phyloP scores from a whole-genome alignment of 2,888 invertebrate species.

The Stenichneumon culpator region DNA sequence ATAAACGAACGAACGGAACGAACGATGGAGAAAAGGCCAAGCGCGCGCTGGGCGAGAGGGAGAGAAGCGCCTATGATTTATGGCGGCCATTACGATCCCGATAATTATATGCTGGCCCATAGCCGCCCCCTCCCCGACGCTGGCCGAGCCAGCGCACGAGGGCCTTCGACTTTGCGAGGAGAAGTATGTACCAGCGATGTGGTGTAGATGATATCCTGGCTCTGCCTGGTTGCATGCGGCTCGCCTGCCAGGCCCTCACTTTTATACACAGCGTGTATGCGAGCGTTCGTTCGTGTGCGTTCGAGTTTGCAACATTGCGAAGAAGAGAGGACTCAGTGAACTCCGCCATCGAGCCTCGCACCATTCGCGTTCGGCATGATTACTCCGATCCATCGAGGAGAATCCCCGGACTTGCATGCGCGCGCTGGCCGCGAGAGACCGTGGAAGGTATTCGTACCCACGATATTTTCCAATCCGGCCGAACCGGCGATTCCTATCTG shows the following conservation, averaged over 20 bases:
- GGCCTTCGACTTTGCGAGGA: constrained; percentile 61
- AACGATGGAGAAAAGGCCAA: constrained; percentile 67
- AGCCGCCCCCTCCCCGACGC: constrained; percentile 79
- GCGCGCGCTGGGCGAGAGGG: constrained; percentile 67
- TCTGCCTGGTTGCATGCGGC: constrained; percentile 73
- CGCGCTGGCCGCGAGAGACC: constrained; percentile 10
- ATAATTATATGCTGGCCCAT: constrained; percentile 85
- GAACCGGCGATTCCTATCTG: constrained; percentile 62
- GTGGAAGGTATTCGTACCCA: constrained; percentile 33
- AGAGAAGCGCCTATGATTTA: constrained; percentile 85
- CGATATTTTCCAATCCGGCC: constrained; percentile 63
- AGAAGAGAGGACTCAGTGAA: constrained; percentile 55
- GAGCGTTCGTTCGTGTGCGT: neutral
- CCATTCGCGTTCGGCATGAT: constrained; percentile 76
- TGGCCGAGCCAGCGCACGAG: constrained; percentile 72
- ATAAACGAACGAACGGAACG: constrained; percentile 68
- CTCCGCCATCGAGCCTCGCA: constrained; percentile 62
- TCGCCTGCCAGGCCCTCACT: constrained; percentile 65
- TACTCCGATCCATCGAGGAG: constrained; percentile 74
- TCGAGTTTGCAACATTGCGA: constrained; percentile 57
- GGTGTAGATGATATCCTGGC: constrained; percentile 82
- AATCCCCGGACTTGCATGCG: constrained; percentile 5
- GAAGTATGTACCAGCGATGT: constrained; percentile 29
- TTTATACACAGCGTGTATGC: neutral
- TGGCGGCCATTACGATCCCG: constrained; percentile 83